Evolutionary conservation across 2,888 invertebrate genomes (phyloP).

Genomic region (Leptopilina drosophilae): DNA sequence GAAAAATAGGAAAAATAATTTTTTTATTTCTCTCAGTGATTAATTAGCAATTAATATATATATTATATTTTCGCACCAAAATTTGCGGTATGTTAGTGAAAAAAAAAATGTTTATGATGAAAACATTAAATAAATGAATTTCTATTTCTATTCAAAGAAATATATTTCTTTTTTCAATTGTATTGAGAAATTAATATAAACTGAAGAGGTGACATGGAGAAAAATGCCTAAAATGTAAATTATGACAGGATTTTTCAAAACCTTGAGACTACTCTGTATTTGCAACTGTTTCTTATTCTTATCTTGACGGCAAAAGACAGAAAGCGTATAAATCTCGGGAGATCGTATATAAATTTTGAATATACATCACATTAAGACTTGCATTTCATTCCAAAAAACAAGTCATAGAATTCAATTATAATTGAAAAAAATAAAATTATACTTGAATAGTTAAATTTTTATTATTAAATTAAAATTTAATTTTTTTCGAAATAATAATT

Average conservation of each 20-base stretch:
- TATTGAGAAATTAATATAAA: neutral
- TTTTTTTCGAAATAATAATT: too few relatives aligned
- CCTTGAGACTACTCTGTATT: conserved; percentile 34
- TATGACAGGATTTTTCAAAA: conserved; percentile 3
- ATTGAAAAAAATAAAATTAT: neutral
- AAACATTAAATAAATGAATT: too few relatives aligned
- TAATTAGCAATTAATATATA: neutral
- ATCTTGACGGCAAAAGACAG: conserved; percentile 31
- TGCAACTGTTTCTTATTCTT: conserved; percentile 19
- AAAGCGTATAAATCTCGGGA: conserved; percentile 30
- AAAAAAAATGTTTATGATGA: neutral
- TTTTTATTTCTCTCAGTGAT: neutral
- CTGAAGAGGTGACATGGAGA: neutral
- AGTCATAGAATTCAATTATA: neutral
- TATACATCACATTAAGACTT: neutral
- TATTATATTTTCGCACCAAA: too few relatives aligned
- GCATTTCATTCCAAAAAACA: conserved; percentile 22
- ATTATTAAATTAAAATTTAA: too few relatives aligned
- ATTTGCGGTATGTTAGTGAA: neutral
- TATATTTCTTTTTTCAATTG: too few relatives aligned
- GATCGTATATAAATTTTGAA: conserved; percentile 5
- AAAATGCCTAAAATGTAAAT: neutral
- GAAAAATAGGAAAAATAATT: neutral
- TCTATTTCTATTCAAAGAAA: too few relatives aligned
- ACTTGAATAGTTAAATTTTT: too few relatives aligned